These are phyloP conservation scores for Phyllopteryx taeniolatus DNA, from an alignment of 2,113 vertebrate species.

Conservation along the genomic window DNA sequence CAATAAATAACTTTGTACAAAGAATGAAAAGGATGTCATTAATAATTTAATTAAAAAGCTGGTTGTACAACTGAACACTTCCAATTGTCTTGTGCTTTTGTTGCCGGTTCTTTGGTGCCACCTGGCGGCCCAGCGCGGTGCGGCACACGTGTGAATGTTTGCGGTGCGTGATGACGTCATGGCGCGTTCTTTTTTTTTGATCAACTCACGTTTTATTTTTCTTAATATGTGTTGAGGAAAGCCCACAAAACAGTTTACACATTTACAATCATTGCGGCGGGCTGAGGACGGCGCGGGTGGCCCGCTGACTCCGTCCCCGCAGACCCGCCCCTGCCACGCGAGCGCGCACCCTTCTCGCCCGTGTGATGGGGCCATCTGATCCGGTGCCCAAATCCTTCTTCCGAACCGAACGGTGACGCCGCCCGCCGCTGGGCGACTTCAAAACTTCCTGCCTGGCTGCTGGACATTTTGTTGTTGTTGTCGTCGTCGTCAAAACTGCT, in stretches of 20 bases:
- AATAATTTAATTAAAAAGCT: no score
- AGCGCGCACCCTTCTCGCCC: background rate
- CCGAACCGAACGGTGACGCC: background rate
- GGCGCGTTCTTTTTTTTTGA: constrained; percentile 17
- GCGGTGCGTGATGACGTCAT: background rate
- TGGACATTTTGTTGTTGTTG: background rate
- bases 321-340: background rate
- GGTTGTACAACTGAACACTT: background rate
- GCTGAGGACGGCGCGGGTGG: constrained; percentile 27
- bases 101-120: background rate
- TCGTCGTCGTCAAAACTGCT: background rate
- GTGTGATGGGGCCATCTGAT: background rate
- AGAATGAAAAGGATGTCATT: background rate
- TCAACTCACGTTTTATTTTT: constrained; percentile 65
- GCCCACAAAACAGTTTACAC: constrained; percentile 70
- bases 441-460: background rate
- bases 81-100: background rate
- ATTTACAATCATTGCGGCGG: constrained; percentile 68
- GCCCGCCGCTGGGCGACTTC: background rate
- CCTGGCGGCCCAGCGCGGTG: background rate
- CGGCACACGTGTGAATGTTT: background rate
- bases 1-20: background rate
- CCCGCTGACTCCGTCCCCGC: background rate
- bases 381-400: background rate
- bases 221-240: constrained; percentile 67